phyloP scores from a whole-genome alignment of 2,888 invertebrate species.

The Hemicrepidius hirtus region DNA sequence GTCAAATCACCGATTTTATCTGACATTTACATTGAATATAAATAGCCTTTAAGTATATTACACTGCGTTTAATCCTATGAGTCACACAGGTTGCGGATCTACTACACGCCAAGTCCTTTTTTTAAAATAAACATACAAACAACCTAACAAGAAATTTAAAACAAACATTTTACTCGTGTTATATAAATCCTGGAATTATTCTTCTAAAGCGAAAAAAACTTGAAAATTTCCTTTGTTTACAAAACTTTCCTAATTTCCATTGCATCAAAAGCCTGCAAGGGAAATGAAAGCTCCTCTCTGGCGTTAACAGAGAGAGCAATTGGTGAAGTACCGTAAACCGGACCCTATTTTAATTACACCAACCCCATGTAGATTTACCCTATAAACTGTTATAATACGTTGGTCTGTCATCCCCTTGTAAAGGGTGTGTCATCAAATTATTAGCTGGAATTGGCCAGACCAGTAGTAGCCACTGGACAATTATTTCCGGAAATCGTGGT shows the following conservation, averaged over 20 bases:
- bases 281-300: conserved; percentile 24
- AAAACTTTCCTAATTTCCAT: conserved; percentile 7
- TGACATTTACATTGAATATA: conserved; percentile 75
- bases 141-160: background rate
- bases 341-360: conserved; percentile 42
- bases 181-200: conserved; percentile 10
- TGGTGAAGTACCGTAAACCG: conserved; percentile 23
- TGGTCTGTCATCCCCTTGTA: conserved; percentile 40
- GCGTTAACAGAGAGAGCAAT: conserved; percentile 22
- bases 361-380: conserved; percentile 41
- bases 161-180: background rate
- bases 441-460: conserved; percentile 26
- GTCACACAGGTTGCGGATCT: conserved; percentile 59
- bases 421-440: conserved; percentile 31
- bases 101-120: conserved; percentile 25
- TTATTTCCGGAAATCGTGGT: background rate
- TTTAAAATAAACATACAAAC: background rate
- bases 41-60: conserved; percentile 61
- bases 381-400: conserved; percentile 39
- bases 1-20: conserved; percentile 74
- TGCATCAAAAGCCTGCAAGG: background rate
- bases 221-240: background rate
- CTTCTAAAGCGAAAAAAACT: background rate
- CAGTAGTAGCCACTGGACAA: conserved; percentile 4
- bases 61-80: conserved; percentile 64